A percentile compares a stretch with the other conserved stretches of the same genome.
Conservation (phyloP, 1,140 invertebrate genomes). For the Oreohelix idahoensis region DNA sequence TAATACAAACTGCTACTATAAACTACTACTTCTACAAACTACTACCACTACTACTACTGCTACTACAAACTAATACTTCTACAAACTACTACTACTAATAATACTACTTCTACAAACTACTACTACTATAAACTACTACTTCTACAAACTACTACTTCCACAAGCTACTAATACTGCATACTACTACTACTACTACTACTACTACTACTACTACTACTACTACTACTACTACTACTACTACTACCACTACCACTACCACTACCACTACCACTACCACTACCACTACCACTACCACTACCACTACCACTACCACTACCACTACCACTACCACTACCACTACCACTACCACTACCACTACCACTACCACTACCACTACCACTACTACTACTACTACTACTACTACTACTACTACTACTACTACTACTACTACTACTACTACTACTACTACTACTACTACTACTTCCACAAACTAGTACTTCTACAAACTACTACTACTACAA, state of each 20-base stretch:
- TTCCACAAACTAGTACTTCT: too few relatives aligned
- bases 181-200: not conserved
- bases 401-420: conserved; percentile 6
- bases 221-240: conserved; percentile 11
- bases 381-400: not conserved
- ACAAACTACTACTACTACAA: too few relatives aligned
- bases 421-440: not conserved
- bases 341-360: conserved; percentile 6
- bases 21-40: too few relatives aligned
- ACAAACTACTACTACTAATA: not conserved
- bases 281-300: not conserved
- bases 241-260: not conserved
- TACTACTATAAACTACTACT: too few relatives aligned
- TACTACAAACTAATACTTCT: too few relatives aligned
- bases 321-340: not conserved
- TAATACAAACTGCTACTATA: too few relatives aligned
- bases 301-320: not conserved
- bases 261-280: not conserved
- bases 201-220: conserved; percentile 11
- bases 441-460: conserved; percentile 7
- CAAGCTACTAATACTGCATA: not conserved
- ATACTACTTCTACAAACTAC: not conserved
- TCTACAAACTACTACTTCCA: not conserved
- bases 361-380: not conserved
- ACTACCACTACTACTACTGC: too few relatives aligned